Evolutionary conservation across 37 sponge, comb jelly and placozoan species (phyloP).

Genomic region (Petrosia ficiformis): DNA sequence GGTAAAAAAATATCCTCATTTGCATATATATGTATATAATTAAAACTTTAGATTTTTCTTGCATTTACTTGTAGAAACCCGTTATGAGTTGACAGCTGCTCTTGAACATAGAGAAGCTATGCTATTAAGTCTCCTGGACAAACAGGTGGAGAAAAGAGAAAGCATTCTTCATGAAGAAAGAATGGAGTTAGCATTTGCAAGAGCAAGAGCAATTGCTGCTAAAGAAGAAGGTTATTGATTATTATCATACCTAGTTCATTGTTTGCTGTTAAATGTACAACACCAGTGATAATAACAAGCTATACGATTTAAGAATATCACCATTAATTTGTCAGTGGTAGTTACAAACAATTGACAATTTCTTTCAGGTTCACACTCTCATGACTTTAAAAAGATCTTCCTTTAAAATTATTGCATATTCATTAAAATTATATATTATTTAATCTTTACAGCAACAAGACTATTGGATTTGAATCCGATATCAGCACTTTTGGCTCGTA

Average conservation of each 20-base stretch:
- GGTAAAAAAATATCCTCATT: constrained; percentile 31
- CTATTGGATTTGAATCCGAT: constrained; percentile 61
- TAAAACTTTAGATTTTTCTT: background rate
- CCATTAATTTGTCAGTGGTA: no score
- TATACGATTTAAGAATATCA: no score
- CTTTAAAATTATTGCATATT: no score
- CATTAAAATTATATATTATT: background rate
- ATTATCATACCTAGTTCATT: background rate
- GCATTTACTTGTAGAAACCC: constrained; percentile 44
- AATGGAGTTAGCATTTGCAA: constrained; percentile 56
- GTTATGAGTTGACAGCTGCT: constrained; percentile 29
- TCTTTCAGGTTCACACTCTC: no score
- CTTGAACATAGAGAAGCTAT: constrained; percentile 66
- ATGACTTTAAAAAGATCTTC: no score
- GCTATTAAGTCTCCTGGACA: constrained; percentile 61
- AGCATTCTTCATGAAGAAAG: constrained; percentile 52
- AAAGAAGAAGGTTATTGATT: constrained; percentile 59
- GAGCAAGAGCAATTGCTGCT: constrained; percentile 50
- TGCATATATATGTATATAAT: background rate
- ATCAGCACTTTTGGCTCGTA: constrained; percentile 46
- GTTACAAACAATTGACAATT: no score
- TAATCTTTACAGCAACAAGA: constrained; percentile 14
- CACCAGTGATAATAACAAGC: no score
- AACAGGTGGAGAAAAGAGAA: constrained; percentile 72
- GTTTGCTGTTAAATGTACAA: background rate